Percentiles rank a stretch among this genome's conserved stretches.
These are phyloP conservation scores for Oxyteleia sp. DNA, from an alignment of 2,888 invertebrate species.

Conservation along the genomic window DNA sequence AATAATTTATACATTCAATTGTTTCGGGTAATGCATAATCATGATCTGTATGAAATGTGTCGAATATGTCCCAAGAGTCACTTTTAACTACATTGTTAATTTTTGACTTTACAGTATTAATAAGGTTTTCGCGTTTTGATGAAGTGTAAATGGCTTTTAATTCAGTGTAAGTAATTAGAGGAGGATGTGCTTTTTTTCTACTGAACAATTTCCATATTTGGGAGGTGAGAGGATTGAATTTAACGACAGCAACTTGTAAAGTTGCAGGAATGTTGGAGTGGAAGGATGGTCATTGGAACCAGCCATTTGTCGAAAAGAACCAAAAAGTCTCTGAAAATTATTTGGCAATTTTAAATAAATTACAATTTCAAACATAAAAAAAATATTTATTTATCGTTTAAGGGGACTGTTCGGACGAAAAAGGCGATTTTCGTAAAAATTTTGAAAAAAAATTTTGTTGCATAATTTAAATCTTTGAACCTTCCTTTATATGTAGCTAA, in stretches of 20 bases:
- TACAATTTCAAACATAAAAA: too few species aligned
- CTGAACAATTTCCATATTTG: constrained; percentile 8
- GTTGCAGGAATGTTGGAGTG: constrained; percentile 8
- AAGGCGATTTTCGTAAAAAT: too few species aligned
- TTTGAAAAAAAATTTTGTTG: too few species aligned
- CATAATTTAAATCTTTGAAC: too few species aligned
- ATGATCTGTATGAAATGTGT: too few species aligned
- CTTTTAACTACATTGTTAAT: background rate
- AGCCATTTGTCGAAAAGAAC: constrained; percentile 4
- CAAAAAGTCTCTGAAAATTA: constrained; percentile 22
- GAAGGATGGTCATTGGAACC: constrained; percentile 15
- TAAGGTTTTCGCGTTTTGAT: background rate
- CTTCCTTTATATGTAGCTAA: too few species aligned
- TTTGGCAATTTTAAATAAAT: background rate
- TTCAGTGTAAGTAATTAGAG: background rate
- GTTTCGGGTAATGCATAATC: too few species aligned
- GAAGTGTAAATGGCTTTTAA: background rate
- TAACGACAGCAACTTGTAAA: constrained; percentile 12
- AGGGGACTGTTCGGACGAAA: too few species aligned
- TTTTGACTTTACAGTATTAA: background rate
- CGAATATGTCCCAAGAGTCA: too few species aligned
- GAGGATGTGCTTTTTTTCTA: background rate
- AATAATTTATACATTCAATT: too few species aligned
- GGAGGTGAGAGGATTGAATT: constrained; percentile 12
- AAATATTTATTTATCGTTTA: too few species aligned